Evolutionary conservation across 2,797 vertebrate species (phyloP).

Genomic region (Mustela erminea): DNA sequence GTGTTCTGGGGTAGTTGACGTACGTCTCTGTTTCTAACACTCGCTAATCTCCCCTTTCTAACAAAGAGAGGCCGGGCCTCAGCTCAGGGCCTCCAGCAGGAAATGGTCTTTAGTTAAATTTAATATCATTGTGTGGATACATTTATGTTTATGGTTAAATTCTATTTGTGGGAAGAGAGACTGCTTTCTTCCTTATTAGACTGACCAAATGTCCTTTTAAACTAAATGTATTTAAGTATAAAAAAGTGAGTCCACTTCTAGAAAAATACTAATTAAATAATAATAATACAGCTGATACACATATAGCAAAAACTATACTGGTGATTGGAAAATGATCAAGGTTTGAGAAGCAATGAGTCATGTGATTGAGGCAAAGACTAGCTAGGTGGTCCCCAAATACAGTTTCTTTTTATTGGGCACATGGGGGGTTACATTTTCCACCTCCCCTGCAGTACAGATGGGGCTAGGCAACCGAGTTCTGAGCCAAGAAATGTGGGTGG

Average conservation of each 20-base stretch:
- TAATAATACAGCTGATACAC: neutral
- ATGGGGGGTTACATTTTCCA: neutral
- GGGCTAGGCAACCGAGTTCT: neutral
- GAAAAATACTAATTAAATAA: slow-evolving; percentile 44
- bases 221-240: neutral
- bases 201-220: neutral
- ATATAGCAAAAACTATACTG: neutral
- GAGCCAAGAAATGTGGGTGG: neutral
- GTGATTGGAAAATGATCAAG: neutral
- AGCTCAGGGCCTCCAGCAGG: neutral
- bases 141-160: slow-evolving; percentile 5
- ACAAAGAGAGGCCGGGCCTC: neutral
- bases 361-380: neutral
- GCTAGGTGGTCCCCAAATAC: neutral
- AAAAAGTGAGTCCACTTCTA: neutral
- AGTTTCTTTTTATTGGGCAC: neutral
- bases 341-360: slow-evolving; percentile 29
- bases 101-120: slow-evolving; percentile 1
- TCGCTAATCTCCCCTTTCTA: neutral
- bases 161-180: neutral
- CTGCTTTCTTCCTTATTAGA: neutral
- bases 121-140: neutral
- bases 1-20: neutral
- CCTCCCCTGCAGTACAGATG: neutral
- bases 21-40: neutral